phyloP scores from a whole-genome alignment of 2,797 vertebrate species.

The Chiroxiphia lanceolata region DNA sequence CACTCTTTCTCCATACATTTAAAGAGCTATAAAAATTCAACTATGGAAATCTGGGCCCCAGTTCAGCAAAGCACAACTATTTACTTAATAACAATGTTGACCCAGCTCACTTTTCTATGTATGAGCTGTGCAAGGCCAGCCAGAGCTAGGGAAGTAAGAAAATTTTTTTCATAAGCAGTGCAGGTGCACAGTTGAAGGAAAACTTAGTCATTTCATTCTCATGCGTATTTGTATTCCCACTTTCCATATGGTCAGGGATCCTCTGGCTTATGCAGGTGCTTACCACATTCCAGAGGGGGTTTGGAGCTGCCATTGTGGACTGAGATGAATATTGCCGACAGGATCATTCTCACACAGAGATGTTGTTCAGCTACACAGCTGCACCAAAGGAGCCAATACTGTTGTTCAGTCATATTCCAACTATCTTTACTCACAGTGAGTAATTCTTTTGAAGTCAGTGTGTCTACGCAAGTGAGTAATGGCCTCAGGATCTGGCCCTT shows the following conservation, averaged over 20 bases:
- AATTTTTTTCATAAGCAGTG: not conserved
- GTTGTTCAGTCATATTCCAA: constrained; percentile 20
- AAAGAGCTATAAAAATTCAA: not conserved
- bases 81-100: not conserved
- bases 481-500: constrained; percentile 57
- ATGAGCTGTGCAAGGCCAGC: not conserved
- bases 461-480: constrained; percentile 52
- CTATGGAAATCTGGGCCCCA: not conserved
- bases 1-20: not conserved
- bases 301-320: not conserved
- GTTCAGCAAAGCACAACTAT: not conserved
- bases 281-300: not conserved
- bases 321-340: not conserved
- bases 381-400: not conserved
- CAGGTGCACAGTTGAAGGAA: not conserved
- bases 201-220: not conserved
- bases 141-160: not conserved
- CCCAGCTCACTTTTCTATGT: not conserved
- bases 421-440: constrained; percentile 32
- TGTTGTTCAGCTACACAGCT: not conserved
- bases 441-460: constrained; percentile 56
- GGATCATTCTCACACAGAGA: not conserved
- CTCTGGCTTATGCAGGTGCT: not conserved
- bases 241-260: not conserved
- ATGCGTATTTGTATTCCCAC: not conserved